Base-by-base conservation (phyloP, 2,888 invertebrate species). In the Aphodius granarius region DNA sequence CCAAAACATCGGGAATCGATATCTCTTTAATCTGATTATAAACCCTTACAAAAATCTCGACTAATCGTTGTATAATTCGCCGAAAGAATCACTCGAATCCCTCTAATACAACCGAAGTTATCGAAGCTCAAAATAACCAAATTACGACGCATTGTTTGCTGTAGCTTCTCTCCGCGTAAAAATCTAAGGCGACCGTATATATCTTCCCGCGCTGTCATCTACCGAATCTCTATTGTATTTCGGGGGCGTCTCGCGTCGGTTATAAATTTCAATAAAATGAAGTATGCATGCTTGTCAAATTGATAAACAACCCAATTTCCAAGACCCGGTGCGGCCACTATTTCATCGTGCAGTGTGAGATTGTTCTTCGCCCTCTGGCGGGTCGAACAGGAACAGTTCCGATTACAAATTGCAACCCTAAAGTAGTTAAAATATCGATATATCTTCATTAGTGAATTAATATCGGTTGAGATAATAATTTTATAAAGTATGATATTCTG, bases 281-380 rank as follows among this genome's bases (percentile, higher is more conserved):
- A 79, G 78, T 79, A 80, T 79, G 78, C 77, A 74, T 76, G 74
- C 76, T 73, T 76, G 76, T 75, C 79, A 77, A 78, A 73, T 78
- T 80, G 80, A 80, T 80, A 78, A 78, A 80, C 79, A 77, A 75
- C 74, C 80, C 80, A 80, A 80, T 80, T 80, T 78, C 80, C 77
- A 72, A 75, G 43, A 75, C 73, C 66, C 65, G 65, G 9, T 43
- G 13, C 13, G 13, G 43, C 43, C 43, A 43, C 9, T 43, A 43
- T 43, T 43, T 43, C 43, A 43, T 43, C 43, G 2, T 43, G 13
- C 43, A 43, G 9, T 13, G 9, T 13, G 43, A 43, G 43, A 3
- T 13, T 43, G 43, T 3, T 43, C 43, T 43, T n/a, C n/a, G 43
- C 43, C 43, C 43, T 43, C 43, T 43, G 13, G 43, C 43, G 43